These are phyloP conservation scores for Fregata magnificens DNA, from an alignment of 2,113 vertebrate species.

Conservation along the genomic window DNA sequence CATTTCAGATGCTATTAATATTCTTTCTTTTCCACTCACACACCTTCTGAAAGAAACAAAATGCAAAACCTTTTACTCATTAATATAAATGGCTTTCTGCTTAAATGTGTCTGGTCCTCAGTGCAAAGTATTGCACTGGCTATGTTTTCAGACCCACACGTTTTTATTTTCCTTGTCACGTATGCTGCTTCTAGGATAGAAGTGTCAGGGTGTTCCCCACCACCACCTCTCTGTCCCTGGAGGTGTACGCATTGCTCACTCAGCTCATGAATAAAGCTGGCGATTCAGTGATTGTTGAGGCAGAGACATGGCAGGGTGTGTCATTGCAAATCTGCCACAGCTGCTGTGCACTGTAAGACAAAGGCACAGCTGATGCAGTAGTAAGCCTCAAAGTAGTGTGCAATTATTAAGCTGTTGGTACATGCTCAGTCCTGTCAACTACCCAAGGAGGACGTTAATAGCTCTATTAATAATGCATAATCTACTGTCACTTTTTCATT, in stretches of 20 bases:
- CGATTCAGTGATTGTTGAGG: fast-evolving
- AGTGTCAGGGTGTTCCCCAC: neutral
- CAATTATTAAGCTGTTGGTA: neutral
- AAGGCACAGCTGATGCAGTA: neutral
- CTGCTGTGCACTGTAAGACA: neutral
- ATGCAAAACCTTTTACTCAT: neutral
- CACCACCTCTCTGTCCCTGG: no score
- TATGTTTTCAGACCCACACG: neutral
- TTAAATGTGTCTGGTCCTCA: neutral
- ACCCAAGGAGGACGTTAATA: neutral
- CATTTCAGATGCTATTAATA: neutral
- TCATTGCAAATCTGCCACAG: neutral
- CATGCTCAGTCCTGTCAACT: neutral
- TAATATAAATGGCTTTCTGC: neutral
- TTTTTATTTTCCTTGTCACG: neutral
- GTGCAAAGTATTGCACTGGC: neutral
- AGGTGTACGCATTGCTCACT: neutral
- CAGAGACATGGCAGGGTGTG: neutral
- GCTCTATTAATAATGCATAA: neutral
- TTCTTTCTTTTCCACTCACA: neutral
- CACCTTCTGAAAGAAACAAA: neutral
- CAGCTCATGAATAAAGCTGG: neutral
- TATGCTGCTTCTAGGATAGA: neutral
- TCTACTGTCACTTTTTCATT: neutral
- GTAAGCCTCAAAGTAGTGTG: neutral